A percentile compares a stretch with the other conserved stretches of the same genome.
phyloP scores from a whole-genome alignment of 1,140 invertebrate species.

The Drosophila pseudoananassae region DNA sequence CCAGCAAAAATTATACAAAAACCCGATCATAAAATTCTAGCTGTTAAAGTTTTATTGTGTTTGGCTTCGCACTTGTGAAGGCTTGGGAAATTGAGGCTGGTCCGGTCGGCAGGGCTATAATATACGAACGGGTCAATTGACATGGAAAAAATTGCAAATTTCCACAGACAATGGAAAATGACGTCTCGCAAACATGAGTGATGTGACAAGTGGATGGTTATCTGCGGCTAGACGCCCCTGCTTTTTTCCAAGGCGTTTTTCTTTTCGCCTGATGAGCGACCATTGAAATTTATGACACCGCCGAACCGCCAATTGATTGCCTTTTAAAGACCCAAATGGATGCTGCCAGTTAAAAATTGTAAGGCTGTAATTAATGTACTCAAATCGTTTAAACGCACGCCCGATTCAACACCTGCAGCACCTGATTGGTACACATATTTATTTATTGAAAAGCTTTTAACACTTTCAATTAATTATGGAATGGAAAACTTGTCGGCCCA shows the following conservation, averaged over 20 bases:
- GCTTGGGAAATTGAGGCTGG: conserved; percentile 44
- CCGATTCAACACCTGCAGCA: conserved; percentile 23
- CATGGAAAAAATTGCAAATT: conserved; percentile 36
- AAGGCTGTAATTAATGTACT: conserved; percentile 55
- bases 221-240: conserved; percentile 42
- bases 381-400: conserved; percentile 50
- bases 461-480: conserved; percentile 60
- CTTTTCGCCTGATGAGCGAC: conserved; percentile 30
- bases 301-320: conserved; percentile 68
- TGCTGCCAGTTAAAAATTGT: conserved; percentile 53
- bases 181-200: conserved; percentile 59
- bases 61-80: conserved; percentile 27
- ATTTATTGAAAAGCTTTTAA: conserved; percentile 68
- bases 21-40: conserved; percentile 21
- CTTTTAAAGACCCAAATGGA: conserved; percentile 63
- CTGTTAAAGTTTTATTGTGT: conserved; percentile 37
- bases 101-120: conserved; percentile 21
- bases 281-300: conserved; percentile 75
- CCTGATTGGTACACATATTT: conserved; percentile 7
- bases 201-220: conserved; percentile 66
- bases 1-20: conserved; percentile 6
- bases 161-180: conserved; percentile 55
- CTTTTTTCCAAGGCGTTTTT: conserved; percentile 42
- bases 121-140: conserved; percentile 53
- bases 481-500: conserved; percentile 42